Base-by-base conservation (phyloP, 2,113 vertebrate species). In the Chunga burmeisteri region DNA sequence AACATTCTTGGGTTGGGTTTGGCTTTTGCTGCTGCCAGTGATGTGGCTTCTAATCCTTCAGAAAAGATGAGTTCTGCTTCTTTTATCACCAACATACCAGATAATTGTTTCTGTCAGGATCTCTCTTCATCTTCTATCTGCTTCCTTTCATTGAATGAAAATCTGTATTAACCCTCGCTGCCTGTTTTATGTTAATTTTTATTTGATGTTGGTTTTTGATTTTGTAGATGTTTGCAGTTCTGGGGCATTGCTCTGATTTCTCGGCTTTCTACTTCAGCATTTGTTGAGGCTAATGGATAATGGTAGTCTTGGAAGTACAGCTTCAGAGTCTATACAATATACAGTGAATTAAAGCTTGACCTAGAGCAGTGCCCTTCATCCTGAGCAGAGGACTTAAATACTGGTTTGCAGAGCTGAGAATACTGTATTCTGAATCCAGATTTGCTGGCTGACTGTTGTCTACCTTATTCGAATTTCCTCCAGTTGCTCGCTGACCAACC, bases 21-120 rank as follows among this genome's bases (percentile, higher is more conserved):
- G 86, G 29, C 66, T 90, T 78, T 77, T 86, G 52, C 44, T 79
- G 40, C 66, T 85, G 62, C 62, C 62, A 59, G 34, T 55, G 56
- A 61, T 79, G 74, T 70, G 78, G 55, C 86, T 91, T 96, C 72
- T 93, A 71, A 81, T 81, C 52, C 62, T 90, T 81, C 40, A 75
- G 70, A 84, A 92, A 74, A 81, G 22, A 81, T 55, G 71, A 58
- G 36, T 53, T 91, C 68, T 91, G 47, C 61, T 91, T 53, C 58
- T 93, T 83, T 63, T 89, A 71, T 87, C 65, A 68, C 52, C 2
- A 16, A 91, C 26, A 74, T 84, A 72, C 27, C 81, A 89, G 89
- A 56, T 94, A 95, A 93, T 91, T 84, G 52, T 79, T 93, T 91
- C 68, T 93, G 73, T 38, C 70, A 87, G 68, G 34, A 56, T 81